Evolutionary conservation across 2,888 invertebrate genomes (phyloP).

Genomic region (Lathronympha strigana): DNA sequence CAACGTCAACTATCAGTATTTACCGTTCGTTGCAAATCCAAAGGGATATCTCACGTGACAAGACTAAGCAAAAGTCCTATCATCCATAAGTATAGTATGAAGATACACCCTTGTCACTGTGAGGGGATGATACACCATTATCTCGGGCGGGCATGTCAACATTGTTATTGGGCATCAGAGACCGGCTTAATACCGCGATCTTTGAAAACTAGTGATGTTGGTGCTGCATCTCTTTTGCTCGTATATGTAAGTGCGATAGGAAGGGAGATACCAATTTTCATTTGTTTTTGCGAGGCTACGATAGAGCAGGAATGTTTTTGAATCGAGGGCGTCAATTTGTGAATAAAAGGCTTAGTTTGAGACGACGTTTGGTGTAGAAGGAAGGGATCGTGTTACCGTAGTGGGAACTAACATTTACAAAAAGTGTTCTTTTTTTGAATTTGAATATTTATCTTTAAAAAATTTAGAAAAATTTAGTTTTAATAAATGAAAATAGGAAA

Average conservation of each 20-base stretch:
- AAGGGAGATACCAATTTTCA: too few relatives aligned
- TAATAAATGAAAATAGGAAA: too few relatives aligned
- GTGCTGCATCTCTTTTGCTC: too few relatives aligned
- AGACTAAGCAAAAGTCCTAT: background rate
- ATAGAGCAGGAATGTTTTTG: background rate
- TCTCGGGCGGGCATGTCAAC: slow-evolving; percentile 22
- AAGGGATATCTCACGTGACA: too few relatives aligned
- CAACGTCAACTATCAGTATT: slow-evolving; percentile 15
- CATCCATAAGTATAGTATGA: background rate
- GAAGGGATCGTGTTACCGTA: background rate
- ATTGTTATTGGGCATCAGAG: slow-evolving; percentile 28
- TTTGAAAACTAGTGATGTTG: too few relatives aligned
- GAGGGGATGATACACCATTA: slow-evolving; percentile 7
- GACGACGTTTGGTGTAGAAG: background rate
- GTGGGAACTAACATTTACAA: too few relatives aligned
- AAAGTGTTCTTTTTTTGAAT: too few relatives aligned
- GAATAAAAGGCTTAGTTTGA: background rate
- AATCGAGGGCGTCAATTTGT: slow-evolving; percentile 11
- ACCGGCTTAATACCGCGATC: too few relatives aligned
- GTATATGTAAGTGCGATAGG: too few relatives aligned
- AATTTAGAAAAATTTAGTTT: too few relatives aligned
- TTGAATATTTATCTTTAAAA: too few relatives aligned
- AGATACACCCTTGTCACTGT: background rate
- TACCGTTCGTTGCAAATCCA: background rate
- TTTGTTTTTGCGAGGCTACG: too few relatives aligned